phyloP scores from a whole-genome alignment of 1,140 invertebrate species.

The Drosophila kikkawai region DNA sequence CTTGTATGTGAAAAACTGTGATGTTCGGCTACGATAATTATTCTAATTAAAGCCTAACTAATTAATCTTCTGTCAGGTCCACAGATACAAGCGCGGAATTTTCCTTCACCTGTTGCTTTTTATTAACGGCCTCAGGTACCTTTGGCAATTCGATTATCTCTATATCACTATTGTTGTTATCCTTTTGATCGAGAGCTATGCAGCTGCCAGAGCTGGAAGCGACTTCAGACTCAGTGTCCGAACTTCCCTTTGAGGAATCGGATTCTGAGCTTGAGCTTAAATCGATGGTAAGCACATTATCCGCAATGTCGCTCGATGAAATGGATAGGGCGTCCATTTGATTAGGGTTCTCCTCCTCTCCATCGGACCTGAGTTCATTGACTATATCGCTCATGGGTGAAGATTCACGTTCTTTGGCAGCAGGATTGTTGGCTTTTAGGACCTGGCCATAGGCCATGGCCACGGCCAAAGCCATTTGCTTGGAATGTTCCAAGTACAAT shows the following conservation, averaged over 20 bases:
- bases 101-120: constrained; percentile 4
- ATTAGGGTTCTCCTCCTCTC: constrained; percentile 12
- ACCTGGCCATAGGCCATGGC: constrained; percentile 61
- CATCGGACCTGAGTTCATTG: constrained; percentile 65
- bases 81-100: constrained; percentile 26
- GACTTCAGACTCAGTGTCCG: not conserved
- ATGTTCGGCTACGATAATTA: not conserved
- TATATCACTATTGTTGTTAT: constrained; percentile 58
- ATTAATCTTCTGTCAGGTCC: constrained; percentile 65
- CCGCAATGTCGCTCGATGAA: constrained; percentile 44
- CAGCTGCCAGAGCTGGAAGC: constrained; percentile 21
- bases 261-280: constrained; percentile 45
- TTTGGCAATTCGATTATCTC: constrained; percentile 49
- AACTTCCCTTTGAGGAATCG: constrained; percentile 22
- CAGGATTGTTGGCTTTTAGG: constrained; percentile 8
- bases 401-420: constrained; percentile 1
- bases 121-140: not conserved
- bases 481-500: constrained; percentile 44
- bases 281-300: constrained; percentile 51
- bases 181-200: constrained; percentile 31
- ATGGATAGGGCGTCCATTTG: constrained; percentile 14
- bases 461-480: constrained; percentile 57
- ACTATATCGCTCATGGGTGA: constrained; percentile 57
- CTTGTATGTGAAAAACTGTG: not conserved
- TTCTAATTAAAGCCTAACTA: not conserved